phyloP scores from a whole-genome alignment of 2,113 vertebrate species.

The Zingel zingel region DNA sequence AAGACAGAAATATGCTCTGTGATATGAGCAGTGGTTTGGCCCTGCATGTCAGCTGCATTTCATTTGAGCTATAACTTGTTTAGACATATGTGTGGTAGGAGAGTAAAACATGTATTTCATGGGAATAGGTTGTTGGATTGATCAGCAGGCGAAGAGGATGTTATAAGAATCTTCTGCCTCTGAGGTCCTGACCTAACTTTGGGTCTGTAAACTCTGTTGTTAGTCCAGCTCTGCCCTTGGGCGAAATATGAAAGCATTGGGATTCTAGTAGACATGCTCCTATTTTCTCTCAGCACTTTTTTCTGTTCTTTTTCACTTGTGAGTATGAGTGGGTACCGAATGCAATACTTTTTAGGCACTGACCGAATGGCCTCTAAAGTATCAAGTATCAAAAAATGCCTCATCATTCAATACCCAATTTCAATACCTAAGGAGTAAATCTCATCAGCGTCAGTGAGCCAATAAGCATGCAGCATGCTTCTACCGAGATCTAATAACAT shows the following conservation, averaged over 20 bases:
- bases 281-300: not conserved
- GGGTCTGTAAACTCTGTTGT: conserved; percentile 2
- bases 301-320: not conserved
- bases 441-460: too few species aligned
- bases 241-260: not conserved
- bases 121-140: conserved; percentile 18
- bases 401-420: too few species aligned
- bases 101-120: conserved; percentile 15
- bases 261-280: not conserved
- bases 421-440: too few species aligned
- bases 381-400: too few species aligned
- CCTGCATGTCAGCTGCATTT: not conserved
- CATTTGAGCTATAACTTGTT: not conserved
- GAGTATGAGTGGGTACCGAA: too few species aligned
- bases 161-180: not conserved
- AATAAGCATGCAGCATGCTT: too few species aligned
- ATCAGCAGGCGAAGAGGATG: conserved; percentile 3
- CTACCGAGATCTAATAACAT: too few species aligned
- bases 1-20: conserved; percentile 1
- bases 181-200: conserved; percentile 29
- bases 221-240: conserved; percentile 10
- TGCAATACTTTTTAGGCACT: too few species aligned
- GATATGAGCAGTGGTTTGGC: not conserved
- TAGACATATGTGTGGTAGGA: not conserved
- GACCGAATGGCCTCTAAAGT: too few species aligned